Base-by-base conservation (phyloP, 2,797 vertebrate species). In the Rallus crepitans region DNA sequence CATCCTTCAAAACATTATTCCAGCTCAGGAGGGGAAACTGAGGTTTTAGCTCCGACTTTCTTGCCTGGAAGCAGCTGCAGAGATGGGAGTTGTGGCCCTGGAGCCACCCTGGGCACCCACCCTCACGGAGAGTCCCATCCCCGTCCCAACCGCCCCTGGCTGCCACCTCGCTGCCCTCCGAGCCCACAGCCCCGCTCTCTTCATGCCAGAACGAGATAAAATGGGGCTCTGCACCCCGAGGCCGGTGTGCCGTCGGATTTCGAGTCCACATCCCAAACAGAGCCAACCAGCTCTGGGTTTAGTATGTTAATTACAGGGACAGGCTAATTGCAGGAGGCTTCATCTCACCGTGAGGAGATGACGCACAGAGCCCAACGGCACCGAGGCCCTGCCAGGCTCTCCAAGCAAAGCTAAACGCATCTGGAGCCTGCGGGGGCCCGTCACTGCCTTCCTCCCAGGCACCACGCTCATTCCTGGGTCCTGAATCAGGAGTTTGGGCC, bases 161-260 rank as follows among this genome's bases (percentile, higher is more conserved):
- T 53, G 31, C 77, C 15, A 50, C 3, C 2, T 25, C 9, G 5
- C 56, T 8, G 5, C 28, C 2, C 57, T 11, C 9, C 19, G 7
- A 33, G 60, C 47, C 72, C 35, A 1, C 1, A 55, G 45, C 19
- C 4, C 57, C 42, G 1, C 2, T 0, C 1, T 37, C 61, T 73
- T 27, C 30, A 20, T 3, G 15, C 20, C 35, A 10, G 37, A 60
- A 28, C 25, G 31, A 31, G 27, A 14, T 7, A 13, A 35, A n/a
- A 10, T 0, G 19, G 33, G 59, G 28, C 53, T 55, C 42, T 8
- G 2, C 8, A 1, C 39, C 40, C 45, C 2, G n/a, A 31, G 45
- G 14, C 16, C 1, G 1, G 17, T 1, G 33, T 2, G 68, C 7
- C 31, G 63, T 9, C 12, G 42, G 12, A 9, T 71, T 60, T 15